A percentile compares a stretch with the other conserved stretches of the same genome.
Evolutionary conservation across 1,140 invertebrate species (phyloP).

Genomic region (Neomicropteryx cornuta): DNA sequence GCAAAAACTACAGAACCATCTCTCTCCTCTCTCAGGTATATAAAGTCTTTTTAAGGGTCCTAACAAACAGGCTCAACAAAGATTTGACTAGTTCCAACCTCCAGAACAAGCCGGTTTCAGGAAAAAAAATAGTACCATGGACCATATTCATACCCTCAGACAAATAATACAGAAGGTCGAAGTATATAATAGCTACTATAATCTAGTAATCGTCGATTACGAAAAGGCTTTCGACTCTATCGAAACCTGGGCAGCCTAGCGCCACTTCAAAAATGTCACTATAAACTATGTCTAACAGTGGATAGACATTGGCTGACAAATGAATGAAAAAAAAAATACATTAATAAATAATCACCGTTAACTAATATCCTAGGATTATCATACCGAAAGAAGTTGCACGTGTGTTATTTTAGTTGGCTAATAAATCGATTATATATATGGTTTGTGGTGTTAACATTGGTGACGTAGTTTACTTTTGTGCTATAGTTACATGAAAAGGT

Average conservation of each 20-base stretch:
- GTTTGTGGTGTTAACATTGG: too few relatives aligned
- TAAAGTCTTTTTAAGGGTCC: conserved; percentile 14
- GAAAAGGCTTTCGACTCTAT: conserved; percentile 15
- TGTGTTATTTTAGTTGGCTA: too few relatives aligned
- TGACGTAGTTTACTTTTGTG: too few relatives aligned
- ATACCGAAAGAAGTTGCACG: too few relatives aligned
- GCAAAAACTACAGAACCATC: conserved; percentile 13
- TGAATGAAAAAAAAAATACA: too few relatives aligned
- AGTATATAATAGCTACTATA: conserved; percentile 13
- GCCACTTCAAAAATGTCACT: conserved; percentile 12
- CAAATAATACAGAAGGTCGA: conserved; percentile 13
- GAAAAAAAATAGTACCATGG: conserved; percentile 10
- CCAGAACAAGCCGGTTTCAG: conserved; percentile 12
- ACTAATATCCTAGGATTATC: too few relatives aligned
- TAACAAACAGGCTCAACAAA: conserved; percentile 7
- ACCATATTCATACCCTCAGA: conserved; percentile 11
- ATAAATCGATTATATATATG: too few relatives aligned
- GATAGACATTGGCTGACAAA: too few relatives aligned
- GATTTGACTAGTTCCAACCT: conserved; percentile 12
- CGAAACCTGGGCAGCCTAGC: conserved; percentile 8
- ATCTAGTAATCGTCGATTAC: conserved; percentile 14
- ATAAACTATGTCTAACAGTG: too few relatives aligned
- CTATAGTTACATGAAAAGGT: too few relatives aligned
- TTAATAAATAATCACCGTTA: too few relatives aligned
- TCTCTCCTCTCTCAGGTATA: conserved; percentile 12